Evolutionary conservation across 2,113 vertebrate species (phyloP), one percentile per base, ranked within the genome.

Genomic region (Pterocles burchelli): DNA sequence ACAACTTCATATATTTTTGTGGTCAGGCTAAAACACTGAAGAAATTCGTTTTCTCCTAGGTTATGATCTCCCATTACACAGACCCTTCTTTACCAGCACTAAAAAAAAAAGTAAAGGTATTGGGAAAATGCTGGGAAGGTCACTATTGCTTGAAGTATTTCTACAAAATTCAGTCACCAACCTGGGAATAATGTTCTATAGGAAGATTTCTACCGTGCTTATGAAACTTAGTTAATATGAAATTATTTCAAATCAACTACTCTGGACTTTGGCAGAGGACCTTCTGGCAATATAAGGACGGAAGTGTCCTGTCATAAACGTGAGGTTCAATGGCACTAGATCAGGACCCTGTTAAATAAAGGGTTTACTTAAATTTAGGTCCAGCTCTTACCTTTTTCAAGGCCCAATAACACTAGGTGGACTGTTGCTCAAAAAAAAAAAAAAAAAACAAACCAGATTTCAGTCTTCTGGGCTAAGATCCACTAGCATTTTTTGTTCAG

Each of bases 401-500:
- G 51, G 24, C 9, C 14, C 8, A n/a, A 0, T 10, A 72, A 68
- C 55, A 46, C 68, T 14, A 76, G 85, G 61, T 76, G 48, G 89
- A 87, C 18, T 41, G 73, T n/a, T 62, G 17, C 9, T 52, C 41
- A 8, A 12, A 55, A 82, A 76, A 51, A 41, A 38, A 38, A 38
- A 38, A 38, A 38, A 38, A 38, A 38, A 38, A 38, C 38, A 8
- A 38, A 20, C 10, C 24, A 41, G 13, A 4, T 7, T 10, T 1
- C 2, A 3, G 25, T 36, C 6, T 3, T 68, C 33, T 46, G 26
- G 33, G 14, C 34, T n/a, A 15, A 59, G 22, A 25, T 10, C 45
- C 41, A 28, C 7, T 10, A 45, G 4, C 0, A 1, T 1, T n/a
- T 81, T 63, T 54, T n/a, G 13, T 17, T 38, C 1, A 0, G 6